Conservation (phyloP, 2,888 invertebrate genomes). For the Leucoma salicis region DNA sequence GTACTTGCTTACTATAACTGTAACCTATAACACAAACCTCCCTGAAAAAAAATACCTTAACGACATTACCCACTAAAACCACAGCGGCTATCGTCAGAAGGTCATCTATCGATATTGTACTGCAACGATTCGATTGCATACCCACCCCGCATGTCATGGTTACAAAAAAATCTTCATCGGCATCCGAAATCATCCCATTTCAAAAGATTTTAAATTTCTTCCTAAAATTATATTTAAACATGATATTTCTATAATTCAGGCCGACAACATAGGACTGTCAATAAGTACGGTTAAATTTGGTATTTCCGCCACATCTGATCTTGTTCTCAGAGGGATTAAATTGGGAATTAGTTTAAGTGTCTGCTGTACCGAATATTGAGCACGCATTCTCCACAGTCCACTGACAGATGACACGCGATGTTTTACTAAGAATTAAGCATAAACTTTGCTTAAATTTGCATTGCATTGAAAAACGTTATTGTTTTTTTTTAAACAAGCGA, state of each 20-base stretch:
- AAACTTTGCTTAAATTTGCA: not conserved
- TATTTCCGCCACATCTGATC: slow-evolving; percentile 28
- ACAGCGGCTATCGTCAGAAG: too few relatives aligned
- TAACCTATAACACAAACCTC: too few relatives aligned
- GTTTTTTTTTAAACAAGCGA: too few relatives aligned
- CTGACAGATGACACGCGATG: slow-evolving; percentile 24
- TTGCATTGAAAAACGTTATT: not conserved
- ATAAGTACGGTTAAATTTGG: slow-evolving; percentile 24
- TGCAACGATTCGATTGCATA: too few relatives aligned
- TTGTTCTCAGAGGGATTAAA: slow-evolving; percentile 38
- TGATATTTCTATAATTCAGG: slow-evolving; percentile 8
- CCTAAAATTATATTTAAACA: not conserved
- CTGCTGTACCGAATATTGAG: slow-evolving; percentile 25
- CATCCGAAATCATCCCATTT: too few relatives aligned
- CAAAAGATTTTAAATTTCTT: slow-evolving; percentile 28
- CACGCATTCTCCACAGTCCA: slow-evolving; percentile 36
- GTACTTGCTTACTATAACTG: too few relatives aligned
- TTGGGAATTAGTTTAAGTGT: slow-evolving; percentile 43
- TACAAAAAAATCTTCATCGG: too few relatives aligned
- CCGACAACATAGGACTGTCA: not conserved
- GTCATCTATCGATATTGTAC: too few relatives aligned
- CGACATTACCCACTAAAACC: too few relatives aligned
- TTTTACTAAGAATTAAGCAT: slow-evolving; percentile 8
- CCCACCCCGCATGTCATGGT: too few relatives aligned
- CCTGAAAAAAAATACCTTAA: too few relatives aligned